Base-by-base conservation (phyloP, 2,888 invertebrate genomes). In the Calliphora vomitoria region DNA sequence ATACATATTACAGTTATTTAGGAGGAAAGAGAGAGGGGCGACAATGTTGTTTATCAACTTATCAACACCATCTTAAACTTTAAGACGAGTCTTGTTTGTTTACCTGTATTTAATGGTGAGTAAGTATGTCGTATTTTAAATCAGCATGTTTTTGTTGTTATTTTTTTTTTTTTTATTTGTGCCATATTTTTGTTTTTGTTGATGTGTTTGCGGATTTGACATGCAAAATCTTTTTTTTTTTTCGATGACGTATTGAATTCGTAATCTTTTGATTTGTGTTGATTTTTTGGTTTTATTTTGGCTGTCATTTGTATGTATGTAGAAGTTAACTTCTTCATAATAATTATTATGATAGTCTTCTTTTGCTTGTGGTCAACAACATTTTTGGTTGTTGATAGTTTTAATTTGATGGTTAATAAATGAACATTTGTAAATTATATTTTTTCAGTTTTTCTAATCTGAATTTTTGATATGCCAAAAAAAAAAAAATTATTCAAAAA, bases 221-320 rank as follows among this genome's bases (percentile, higher is more conserved):
- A 86, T 69, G 82, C 82, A 81, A 87, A 84, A 72, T 64, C 44
- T 58, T 41, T 62, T 60, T 74, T 53, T 55, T 58, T 85, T 25
- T 25, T 25, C 25, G 69, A 75, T 85, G 87, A 85, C 87, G 85
- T 75, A 41, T 72, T 82, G 41, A 66, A 81, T 60, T 31, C 47
- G 60, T 71, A 66, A 76, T 83, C 64, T 68, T 31, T 75, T 68
- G 15, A 15, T 50, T 41, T 18, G 38, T 66, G 72, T 41, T 64
- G 53, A 72, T 35, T 60, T 81, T 41, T n/a, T 35, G 4, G 35
- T 15, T 60, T 44, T 4, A 25, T 41, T 79, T 50, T 53, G 55
- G 44, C 41, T 31, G n/a, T 47, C 10, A n/a, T 55, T 8, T 38
- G 35, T 35, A 6, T 44, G 13, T 35, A 6, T 44, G 13, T 50